Base-by-base conservation (phyloP, 2,888 invertebrate genomes). In the Sminthurides aquaticus region DNA sequence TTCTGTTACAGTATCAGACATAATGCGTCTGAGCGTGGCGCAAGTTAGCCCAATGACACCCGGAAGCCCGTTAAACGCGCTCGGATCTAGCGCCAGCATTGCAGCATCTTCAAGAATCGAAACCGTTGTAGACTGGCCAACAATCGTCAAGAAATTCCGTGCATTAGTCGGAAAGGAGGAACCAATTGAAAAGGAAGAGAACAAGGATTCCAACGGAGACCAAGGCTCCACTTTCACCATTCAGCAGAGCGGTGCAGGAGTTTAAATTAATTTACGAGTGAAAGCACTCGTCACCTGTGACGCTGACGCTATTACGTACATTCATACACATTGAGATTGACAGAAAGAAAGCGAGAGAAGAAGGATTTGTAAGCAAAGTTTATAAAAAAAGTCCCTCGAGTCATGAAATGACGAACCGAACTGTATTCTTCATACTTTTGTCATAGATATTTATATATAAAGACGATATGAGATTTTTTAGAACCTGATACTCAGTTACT, bases 81-180 rank as follows among this genome's bases (percentile, higher is more conserved):
- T 67, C 49, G 69, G 66, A 1, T 74, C 74, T 2, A 69, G 67
- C 3, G 52, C 71, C 0, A 74, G 73, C 54, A 79, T 91, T 18
- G 91, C 91, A 28, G 91, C 91, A 0, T 90, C 91, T 78, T 87
- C 87, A 57, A 84, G 90, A 73, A 91, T 92, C 73, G 92, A 92
- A 78, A 90, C 88, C 76, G 91, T 93, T 5, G 90, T 90, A 1
- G 92, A 94, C 78, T 94, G 93, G 93, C 90, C 91, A 76, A 83
- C 87, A 1, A 92, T 93, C 66, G 89, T 92, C 25, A 89, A 89
- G 80, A 92, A 91, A 77, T 94, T 93, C 78, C 83, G 91, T 24
- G 87, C 88, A 0, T 81, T 92, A 11, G 83, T 86, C 70, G 87
- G 87, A 20, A 81, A 81, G 60, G 79, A 81, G 25, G 83, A 84